Percentiles rank a stretch among this genome's conserved stretches.
These are phyloP conservation scores for Pterocles orientalis DNA, from an alignment of 2,113 vertebrate species.

Conservation along the genomic window DNA sequence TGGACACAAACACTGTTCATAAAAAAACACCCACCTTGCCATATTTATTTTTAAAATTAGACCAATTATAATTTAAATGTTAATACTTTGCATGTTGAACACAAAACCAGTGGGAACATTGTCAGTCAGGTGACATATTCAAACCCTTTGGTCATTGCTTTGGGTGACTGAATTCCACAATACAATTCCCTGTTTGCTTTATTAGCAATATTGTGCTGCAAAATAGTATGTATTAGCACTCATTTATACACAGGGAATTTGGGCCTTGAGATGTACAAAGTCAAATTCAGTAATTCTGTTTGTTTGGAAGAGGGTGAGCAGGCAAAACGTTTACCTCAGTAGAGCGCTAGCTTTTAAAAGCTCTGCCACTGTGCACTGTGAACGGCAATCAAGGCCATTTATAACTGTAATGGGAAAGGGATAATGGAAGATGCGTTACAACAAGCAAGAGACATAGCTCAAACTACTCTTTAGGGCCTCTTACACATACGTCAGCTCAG, in stretches of 20 bases:
- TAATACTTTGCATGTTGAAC: neutral
- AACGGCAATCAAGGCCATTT: neutral
- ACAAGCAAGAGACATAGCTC: neutral
- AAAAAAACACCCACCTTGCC: neutral
- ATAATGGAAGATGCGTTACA: slow-evolving; percentile 7
- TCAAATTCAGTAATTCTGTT: slow-evolving; percentile 22
- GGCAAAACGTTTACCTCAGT: slow-evolving; percentile 8
- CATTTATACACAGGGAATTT: neutral
- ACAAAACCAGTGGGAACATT: neutral
- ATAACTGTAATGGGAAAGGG: slow-evolving; percentile 33
- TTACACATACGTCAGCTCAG: neutral
- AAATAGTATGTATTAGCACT: slow-evolving; percentile 16
- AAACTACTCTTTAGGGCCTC: neutral
- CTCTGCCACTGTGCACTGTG: neutral
- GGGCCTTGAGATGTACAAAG: neutral
- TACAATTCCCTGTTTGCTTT: neutral
- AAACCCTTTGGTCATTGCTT: neutral
- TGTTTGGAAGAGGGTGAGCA: slow-evolving; percentile 19
- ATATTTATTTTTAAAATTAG: neutral
- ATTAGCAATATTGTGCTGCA: slow-evolving; percentile 9
- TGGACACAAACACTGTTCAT: neutral
- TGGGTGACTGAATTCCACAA: neutral
- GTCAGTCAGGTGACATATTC: neutral
- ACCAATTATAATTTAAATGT: neutral
- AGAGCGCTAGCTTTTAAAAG: neutral